Evolutionary conservation across 2,888 invertebrate genomes (phyloP), one percentile per base, ranked within the genome.

Genomic region (Cheilosia pagana): DNA sequence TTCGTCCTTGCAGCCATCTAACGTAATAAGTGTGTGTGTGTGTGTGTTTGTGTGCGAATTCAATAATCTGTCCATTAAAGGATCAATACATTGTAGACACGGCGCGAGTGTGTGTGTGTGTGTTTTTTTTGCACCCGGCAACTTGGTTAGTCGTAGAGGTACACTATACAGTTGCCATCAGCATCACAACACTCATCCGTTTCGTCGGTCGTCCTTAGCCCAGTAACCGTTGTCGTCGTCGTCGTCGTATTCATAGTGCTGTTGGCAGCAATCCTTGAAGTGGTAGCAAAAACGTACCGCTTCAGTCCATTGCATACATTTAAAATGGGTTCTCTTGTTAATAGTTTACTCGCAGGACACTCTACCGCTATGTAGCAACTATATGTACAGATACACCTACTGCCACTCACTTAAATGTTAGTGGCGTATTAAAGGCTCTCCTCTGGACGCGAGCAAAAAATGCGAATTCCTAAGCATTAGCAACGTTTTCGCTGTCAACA

Each of bases 11-110:
- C n/a, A 50, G 55, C 31, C 70, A 71, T 71, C 50, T 41, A 21
- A 10, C 12, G 12, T 35, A 12, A 35, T 12, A 4, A 7, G 1
- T 1, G 28, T 31, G 43, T 16, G 41, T 23, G 67, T 19, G 74
- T 74, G 53, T 21, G 52, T 45, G 43, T 59, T 48, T 76, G 45
- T 60, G 72, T 68, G 8, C 28, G 77, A 72, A 82, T 78, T 78
- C 82, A 83, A 83, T 83, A 83, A 83, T 83, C 82, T 77, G 72
- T 77, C 82, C 82, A 83, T 83, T 83, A 83, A 78, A 72, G 77
- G 68, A 83, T 78, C 68, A 78, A 83, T 83, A 83, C 68, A 68
- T 52, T 74, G 72, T 82, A 45, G 5, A 62, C 25, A 28, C 5
- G 39, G 10, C 39, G 31, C 35, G 45, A 55, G 12, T 16, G 39